Conservation (phyloP, 2,113 vertebrate genomes). For the Proteles cristata region DNA sequence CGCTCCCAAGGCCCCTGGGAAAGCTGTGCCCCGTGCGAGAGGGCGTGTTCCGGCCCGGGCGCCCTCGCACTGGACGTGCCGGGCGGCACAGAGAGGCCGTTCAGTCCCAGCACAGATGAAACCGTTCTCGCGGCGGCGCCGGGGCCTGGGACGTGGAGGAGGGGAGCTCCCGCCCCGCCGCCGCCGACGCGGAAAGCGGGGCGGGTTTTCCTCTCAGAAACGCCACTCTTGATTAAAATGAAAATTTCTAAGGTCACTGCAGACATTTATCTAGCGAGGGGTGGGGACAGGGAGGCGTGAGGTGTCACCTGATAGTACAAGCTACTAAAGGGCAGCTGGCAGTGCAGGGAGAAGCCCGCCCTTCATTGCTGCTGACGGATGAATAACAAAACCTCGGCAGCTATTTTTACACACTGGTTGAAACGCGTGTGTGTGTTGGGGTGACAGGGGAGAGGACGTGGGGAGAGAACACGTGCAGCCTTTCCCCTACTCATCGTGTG, state of each 20-base stretch:
- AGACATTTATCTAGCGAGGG: background rate
- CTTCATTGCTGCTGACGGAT: background rate
- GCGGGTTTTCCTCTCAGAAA: background rate
- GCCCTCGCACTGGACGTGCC: background rate
- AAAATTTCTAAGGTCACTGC: background rate
- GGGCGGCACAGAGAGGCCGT: background rate
- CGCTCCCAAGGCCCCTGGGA: background rate
- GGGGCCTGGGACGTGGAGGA: background rate
- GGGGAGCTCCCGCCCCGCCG: no score
- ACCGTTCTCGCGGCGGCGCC: background rate
- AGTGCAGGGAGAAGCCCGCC: background rate
- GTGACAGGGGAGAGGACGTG: no score
- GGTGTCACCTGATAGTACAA: background rate
- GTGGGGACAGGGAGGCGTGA: background rate
- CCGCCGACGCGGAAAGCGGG: background rate
- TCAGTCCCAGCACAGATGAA: background rate
- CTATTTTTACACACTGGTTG: background rate
- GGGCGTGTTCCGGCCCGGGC: background rate
- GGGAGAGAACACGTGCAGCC: background rate
- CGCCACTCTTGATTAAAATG: background rate
- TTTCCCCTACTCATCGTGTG: background rate
- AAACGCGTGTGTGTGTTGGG: background rate
- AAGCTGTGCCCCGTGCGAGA: background rate
- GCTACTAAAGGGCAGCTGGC: background rate
- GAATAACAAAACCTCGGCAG: background rate